A percentile compares a stretch with the other conserved stretches of the same genome.
These are phyloP conservation scores for Sitophilus oryzae DNA, from an alignment of 1,140 invertebrate genomes.

Conservation along the genomic window DNA sequence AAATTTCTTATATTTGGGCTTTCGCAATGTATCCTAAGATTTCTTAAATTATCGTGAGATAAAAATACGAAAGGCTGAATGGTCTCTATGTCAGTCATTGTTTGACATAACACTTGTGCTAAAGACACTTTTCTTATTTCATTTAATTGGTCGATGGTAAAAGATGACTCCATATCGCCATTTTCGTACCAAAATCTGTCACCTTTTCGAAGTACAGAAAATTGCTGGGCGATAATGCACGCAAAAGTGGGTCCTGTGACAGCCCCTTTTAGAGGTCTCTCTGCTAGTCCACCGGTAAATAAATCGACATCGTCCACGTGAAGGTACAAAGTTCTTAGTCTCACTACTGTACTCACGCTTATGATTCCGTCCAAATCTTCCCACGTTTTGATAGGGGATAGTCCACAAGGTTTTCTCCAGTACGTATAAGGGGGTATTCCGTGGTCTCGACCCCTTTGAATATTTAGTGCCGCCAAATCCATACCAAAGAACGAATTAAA, in stretches of 20 bases:
- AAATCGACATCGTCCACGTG: slow-evolving; percentile 83
- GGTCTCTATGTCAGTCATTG: slow-evolving; percentile 65
- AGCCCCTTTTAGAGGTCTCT: slow-evolving; percentile 72
- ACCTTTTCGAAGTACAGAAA: slow-evolving; percentile 77
- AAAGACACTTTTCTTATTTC: slow-evolving; percentile 76
- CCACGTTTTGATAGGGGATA: slow-evolving; percentile 66
- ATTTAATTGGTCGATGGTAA: slow-evolving; percentile 76
- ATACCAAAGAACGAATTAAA: slow-evolving; percentile 69
- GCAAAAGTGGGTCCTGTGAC: slow-evolving; percentile 92
- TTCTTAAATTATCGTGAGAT: slow-evolving; percentile 54
- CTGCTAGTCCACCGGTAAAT: slow-evolving; percentile 83
- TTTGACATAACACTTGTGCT: slow-evolving; percentile 80
- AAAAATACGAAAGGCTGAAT: slow-evolving; percentile 73
- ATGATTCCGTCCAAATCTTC: slow-evolving; percentile 69
- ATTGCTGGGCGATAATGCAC: slow-evolving; percentile 92
- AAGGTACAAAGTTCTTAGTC: slow-evolving; percentile 60
- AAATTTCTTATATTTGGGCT: slow-evolving; percentile 65
- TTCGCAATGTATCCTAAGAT: slow-evolving; percentile 61
- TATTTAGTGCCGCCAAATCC: slow-evolving; percentile 84
- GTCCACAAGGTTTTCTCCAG: slow-evolving; percentile 75
- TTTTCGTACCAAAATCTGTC: slow-evolving; percentile 94
- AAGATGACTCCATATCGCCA: slow-evolving; percentile 62
- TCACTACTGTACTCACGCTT: slow-evolving; percentile 57
- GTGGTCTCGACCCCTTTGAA: slow-evolving; percentile 85
- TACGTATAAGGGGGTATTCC: slow-evolving; percentile 80